A percentile compares a stretch with the other conserved stretches of the same genome.
phyloP scores from a whole-genome alignment of 2,113 vertebrate genomes.

The Hystrix cristata region DNA sequence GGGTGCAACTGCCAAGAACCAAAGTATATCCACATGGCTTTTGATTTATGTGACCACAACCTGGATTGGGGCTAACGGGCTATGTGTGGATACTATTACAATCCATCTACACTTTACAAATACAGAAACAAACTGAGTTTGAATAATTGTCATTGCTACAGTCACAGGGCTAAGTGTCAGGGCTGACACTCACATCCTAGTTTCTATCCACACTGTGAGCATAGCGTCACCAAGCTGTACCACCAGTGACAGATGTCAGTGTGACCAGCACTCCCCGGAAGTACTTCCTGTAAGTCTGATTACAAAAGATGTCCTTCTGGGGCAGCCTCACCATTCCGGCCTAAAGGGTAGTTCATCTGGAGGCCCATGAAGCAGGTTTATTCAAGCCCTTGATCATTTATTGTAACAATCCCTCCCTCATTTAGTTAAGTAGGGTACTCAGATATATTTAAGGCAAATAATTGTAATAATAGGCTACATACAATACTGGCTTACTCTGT shows the following conservation, averaged over 20 bases:
- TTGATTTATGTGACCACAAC: background rate
- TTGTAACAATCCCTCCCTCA: background rate
- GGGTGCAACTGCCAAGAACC: background rate
- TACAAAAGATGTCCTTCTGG: background rate
- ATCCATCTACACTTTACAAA: background rate
- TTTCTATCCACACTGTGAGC: background rate
- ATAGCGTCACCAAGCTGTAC: background rate
- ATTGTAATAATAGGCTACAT: background rate
- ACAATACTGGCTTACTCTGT: background rate
- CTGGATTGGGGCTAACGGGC: background rate
- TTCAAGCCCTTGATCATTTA: background rate
- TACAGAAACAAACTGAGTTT: background rate
- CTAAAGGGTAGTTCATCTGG: background rate
- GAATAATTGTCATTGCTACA: background rate
- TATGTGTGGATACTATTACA: background rate
- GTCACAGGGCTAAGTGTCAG: background rate
- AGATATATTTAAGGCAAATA: background rate
- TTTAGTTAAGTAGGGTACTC: background rate
- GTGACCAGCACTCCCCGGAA: rapidly evolving
- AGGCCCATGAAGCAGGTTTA: background rate
- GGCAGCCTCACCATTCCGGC: background rate
- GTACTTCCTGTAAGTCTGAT: background rate
- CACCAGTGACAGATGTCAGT: background rate
- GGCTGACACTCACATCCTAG: background rate
- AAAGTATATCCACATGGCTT: background rate